These are phyloP conservation scores for Pyrgilauda ruficollis DNA, from an alignment of 2,113 vertebrate species.

Conservation along the genomic window DNA sequence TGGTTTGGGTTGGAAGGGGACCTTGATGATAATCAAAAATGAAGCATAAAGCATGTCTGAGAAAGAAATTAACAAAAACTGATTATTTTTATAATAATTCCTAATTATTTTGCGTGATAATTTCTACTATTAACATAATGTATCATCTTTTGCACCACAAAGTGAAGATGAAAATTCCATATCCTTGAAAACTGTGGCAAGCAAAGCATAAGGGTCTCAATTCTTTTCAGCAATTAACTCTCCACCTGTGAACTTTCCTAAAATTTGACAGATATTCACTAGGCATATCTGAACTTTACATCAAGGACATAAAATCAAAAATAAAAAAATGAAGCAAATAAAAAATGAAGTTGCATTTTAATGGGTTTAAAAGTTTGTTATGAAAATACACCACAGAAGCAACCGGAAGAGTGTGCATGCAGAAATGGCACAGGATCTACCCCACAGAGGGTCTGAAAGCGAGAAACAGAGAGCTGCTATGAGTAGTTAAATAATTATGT, in stretches of 20 bases:
- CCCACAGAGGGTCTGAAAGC: background rate
- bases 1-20: background rate
- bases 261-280: background rate
- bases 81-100: background rate
- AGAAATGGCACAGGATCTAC: background rate
- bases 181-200: background rate
- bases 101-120: background rate
- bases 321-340: background rate
- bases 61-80: background rate
- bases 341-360: background rate
- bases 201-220: background rate
- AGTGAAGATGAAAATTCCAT: background rate
- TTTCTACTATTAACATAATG: background rate
- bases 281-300: background rate
- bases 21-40: background rate
- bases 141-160: background rate
- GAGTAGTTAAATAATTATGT: background rate
- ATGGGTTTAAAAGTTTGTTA: background rate
- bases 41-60: accelerated
- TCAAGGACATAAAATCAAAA: background rate
- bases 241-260: background rate
- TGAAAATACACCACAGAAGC: background rate
- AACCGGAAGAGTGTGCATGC: background rate
- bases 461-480: background rate
- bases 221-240: background rate